Evolutionary conservation across 1,140 invertebrate species (phyloP).

Genomic region (Drosophila ogumai): DNA sequence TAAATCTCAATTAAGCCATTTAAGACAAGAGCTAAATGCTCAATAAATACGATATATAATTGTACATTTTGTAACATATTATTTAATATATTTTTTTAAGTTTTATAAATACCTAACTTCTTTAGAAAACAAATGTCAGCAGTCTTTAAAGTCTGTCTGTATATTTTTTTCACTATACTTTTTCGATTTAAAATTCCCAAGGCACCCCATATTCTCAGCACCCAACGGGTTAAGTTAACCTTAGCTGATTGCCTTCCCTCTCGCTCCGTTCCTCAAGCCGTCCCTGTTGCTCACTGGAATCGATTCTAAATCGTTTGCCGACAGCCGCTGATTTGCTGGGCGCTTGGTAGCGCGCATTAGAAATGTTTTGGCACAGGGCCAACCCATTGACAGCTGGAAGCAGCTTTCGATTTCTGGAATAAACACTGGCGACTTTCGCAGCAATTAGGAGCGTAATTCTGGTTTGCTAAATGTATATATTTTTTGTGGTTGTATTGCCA

Average conservation of each 20-base stretch:
- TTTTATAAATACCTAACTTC: no score
- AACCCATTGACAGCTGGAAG: conserved; percentile 62
- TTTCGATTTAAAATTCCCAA: neutral
- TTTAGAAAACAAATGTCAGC: no score
- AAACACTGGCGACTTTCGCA: conserved; percentile 5
- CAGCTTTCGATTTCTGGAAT: conserved; percentile 68
- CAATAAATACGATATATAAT: no score
- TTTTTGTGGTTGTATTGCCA: conserved; percentile 13
- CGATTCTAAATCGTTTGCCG: conserved; percentile 34
- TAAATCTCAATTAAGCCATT: neutral
- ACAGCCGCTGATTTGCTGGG: conserved; percentile 54
- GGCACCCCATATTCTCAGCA: neutral
- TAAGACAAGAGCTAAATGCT: neutral
- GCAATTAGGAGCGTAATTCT: conserved; percentile 41
- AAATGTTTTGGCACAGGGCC: conserved; percentile 72
- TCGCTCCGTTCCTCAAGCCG: conserved; percentile 15
- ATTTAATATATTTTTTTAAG: neutral
- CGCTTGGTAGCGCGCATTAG: conserved; percentile 60
- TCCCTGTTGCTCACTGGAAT: conserved; percentile 28
- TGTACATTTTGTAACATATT: no score
- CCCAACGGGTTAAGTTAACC: conserved; percentile 12
- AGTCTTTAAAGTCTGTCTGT: no score
- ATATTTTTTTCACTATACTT: no score
- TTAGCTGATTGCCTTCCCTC: conserved; percentile 33
- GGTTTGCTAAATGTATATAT: conserved; percentile 5